Conservation (phyloP, 2,113 vertebrate genomes). For the Acanthochromis polyacanthus region DNA sequence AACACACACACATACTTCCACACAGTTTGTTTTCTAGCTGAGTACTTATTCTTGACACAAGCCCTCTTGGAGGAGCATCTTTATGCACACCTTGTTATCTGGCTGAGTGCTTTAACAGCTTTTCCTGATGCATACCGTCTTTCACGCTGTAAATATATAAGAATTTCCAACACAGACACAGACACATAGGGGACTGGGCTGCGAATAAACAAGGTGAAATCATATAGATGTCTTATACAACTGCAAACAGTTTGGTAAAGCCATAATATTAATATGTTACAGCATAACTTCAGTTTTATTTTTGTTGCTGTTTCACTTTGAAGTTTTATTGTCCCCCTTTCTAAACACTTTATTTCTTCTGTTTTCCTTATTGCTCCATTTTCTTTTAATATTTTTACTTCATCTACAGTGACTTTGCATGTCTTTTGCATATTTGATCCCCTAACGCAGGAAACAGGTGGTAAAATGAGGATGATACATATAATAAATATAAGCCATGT, state of each 20-base stretch:
- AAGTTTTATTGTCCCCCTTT: too few species aligned
- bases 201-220: neutral
- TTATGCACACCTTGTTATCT: conserved; percentile 30
- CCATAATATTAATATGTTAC: neutral
- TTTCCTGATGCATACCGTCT: conserved; percentile 6
- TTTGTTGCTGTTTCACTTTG: too few species aligned
- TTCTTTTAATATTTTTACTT: neutral
- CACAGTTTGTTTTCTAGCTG: conserved; percentile 22
- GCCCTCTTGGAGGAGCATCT: conserved; percentile 8
- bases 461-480: neutral
- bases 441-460: neutral
- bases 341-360: neutral
- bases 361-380: neutral
- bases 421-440: neutral
- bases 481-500: neutral
- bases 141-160: conserved; percentile 7
- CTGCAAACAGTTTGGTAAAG: neutral
- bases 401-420: neutral
- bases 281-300: neutral
- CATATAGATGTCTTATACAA: neutral
- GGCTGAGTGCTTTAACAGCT: conserved; percentile 16
- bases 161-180: neutral
- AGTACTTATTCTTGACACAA: conserved; percentile 22
- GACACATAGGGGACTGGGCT: neutral
- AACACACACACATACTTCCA: neutral